Evolutionary conservation across 1,140 invertebrate species (phyloP).

Genomic region (Papilio helenus): DNA sequence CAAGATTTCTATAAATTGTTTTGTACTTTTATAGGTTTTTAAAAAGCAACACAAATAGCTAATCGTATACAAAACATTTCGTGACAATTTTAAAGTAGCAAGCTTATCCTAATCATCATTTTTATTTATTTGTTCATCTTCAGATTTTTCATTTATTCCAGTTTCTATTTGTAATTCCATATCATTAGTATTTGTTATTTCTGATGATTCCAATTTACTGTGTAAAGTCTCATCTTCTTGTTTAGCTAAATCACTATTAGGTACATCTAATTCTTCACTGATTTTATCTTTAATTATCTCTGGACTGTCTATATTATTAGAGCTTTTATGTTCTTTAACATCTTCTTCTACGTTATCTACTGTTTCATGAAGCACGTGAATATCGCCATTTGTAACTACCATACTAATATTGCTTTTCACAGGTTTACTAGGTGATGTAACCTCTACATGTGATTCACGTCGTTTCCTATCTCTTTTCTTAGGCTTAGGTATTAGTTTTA

Average conservation of each 20-base stretch:
- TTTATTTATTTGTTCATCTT: constrained; percentile 35
- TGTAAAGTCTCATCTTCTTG: constrained; percentile 33
- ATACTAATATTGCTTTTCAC: constrained; percentile 75
- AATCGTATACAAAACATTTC: constrained; percentile 12
- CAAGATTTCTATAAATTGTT: neutral
- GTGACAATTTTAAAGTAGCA: constrained; percentile 2
- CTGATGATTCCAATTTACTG: neutral
- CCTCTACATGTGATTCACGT: constrained; percentile 64
- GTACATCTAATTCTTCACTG: neutral
- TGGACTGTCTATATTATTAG: neutral
- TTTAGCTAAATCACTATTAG: neutral
- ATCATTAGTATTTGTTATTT: constrained; percentile 40
- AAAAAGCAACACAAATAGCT: neutral
- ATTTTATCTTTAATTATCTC: neutral
- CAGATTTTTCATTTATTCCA: constrained; percentile 27
- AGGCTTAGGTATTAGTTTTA: constrained; percentile 88
- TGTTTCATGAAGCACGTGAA: constrained; percentile 67
- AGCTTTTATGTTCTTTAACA: neutral
- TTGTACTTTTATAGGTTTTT: neutral
- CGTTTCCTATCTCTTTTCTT: constrained; percentile 76
- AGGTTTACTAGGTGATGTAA: constrained; percentile 61
- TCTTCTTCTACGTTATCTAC: constrained; percentile 56
- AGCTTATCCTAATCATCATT: constrained; percentile 33
- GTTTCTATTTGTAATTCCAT: constrained; percentile 34
- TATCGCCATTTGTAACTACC: constrained; percentile 68